Evolutionary conservation across 2,888 invertebrate genomes (phyloP), one percentile per base, ranked within the genome.

Genomic region (Anodontia alba): DNA sequence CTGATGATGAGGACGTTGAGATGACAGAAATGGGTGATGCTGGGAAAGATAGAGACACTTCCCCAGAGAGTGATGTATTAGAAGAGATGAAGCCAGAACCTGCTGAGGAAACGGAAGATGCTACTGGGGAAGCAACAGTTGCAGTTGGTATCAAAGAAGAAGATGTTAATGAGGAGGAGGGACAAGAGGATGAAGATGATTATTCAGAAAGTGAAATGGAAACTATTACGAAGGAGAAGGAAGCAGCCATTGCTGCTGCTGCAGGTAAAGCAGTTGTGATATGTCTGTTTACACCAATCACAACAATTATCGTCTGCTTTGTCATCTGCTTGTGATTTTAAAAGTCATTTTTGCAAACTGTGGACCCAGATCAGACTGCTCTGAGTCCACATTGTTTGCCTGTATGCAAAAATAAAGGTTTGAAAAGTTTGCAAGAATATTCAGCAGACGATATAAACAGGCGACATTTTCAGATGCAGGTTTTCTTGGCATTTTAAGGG

Each of bases 121-220:
- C 7, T 26, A 7, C 23, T 5, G 26, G 26, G 7, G 54, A 26
- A 3, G 54, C 23, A 5, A 26, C 62, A 5, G 62, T 31, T 31
- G 62, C 31, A 10, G 62, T 62, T 20, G 33, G 33, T 15, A 17
- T 62, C 5, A 62, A 62, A 17, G 62, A 62, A 33, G 62, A 62
- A 33, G 57, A 17, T n/a, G 15, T 49, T 7, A 17, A 49, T 3
- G 54, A 54, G 26, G 54, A 5, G 7, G 26, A 23, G 23, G 54
- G 26, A 2, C 26, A 54, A 26, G 62, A 62, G 31, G 62, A 62
- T 12, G 62, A 62, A 33, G 57, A 57, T 7, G 62, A 62, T 62
- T 62, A 62, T 62, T 62, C 62, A 5, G 62, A 62, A 29, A 33
- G 62, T 31, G 62, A 62, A 29, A 62, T 62, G 62, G 62, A 62